phyloP scores from a whole-genome alignment of 2,888 invertebrate species.

The Tromatobia lineatoria region DNA sequence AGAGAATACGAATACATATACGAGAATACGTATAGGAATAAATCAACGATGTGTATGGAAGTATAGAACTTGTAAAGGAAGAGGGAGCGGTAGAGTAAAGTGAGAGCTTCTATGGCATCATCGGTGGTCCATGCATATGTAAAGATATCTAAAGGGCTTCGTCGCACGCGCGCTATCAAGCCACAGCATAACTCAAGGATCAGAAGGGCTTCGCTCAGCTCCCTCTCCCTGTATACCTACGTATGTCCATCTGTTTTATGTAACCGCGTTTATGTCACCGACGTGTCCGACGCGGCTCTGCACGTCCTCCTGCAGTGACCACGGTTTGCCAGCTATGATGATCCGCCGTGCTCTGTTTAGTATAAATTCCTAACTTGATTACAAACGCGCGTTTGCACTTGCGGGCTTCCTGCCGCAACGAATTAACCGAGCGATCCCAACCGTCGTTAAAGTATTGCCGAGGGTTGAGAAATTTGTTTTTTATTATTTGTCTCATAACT shows the following conservation, averaged over 20 bases:
- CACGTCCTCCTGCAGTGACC: slow-evolving; percentile 30
- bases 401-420: slow-evolving; percentile 76
- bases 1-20: no score
- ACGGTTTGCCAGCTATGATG: slow-evolving; percentile 68
- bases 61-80: neutral
- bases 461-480: neutral
- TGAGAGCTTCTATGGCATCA: slow-evolving; percentile 75
- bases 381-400: slow-evolving; percentile 78
- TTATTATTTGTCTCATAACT: neutral
- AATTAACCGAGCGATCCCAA: slow-evolving; percentile 53
- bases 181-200: slow-evolving; percentile 63
- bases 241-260: slow-evolving; percentile 80
- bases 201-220: slow-evolving; percentile 76
- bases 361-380: slow-evolving; percentile 84
- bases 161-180: slow-evolving; percentile 59
- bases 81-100: slow-evolving; percentile 44
- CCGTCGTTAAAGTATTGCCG: neutral
- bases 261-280: slow-evolving; percentile 81
- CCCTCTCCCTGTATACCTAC: slow-evolving; percentile 61
- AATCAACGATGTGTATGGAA: slow-evolving; percentile 1
- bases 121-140: slow-evolving; percentile 82
- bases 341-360: slow-evolving; percentile 80
- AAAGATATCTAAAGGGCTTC: slow-evolving; percentile 78
- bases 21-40: no score
- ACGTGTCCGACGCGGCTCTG: slow-evolving; percentile 57